Evolutionary conservation across 2,797 vertebrate genomes (phyloP).

Genomic region (Mormyrus proboscirostris): DNA sequence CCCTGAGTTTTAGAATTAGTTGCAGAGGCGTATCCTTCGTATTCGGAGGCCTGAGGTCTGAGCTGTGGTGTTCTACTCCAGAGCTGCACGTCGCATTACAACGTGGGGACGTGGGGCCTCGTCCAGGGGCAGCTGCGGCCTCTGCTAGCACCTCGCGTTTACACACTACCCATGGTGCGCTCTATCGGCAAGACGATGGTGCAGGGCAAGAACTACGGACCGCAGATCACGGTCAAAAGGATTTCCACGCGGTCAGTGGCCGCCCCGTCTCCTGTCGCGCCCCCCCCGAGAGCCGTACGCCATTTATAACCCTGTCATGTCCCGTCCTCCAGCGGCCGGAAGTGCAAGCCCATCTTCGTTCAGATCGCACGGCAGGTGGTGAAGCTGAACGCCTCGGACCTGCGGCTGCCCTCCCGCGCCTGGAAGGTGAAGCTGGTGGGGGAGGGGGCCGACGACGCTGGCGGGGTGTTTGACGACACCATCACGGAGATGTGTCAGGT

Average conservation of each 20-base stretch:
- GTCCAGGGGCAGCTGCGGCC: conserved; percentile 72
- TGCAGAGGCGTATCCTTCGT: background rate
- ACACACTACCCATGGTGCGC: conserved; percentile 75
- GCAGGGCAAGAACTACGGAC: conserved; percentile 76
- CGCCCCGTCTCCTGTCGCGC: background rate
- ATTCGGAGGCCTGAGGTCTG: background rate
- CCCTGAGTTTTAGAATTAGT: background rate
- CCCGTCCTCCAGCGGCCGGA: conserved; percentile 58
- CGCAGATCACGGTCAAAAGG: conserved; percentile 75
- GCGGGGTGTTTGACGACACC: conserved; percentile 75
- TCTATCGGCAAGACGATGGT: conserved; percentile 82
- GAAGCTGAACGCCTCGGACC: conserved; percentile 74
- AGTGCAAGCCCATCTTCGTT: conserved; percentile 77
- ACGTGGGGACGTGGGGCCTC: conserved; percentile 72
- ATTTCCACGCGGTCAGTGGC: conserved; percentile 70
- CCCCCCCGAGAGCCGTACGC: background rate
- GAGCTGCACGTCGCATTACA: conserved; percentile 73
- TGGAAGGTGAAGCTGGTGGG: conserved; percentile 78
- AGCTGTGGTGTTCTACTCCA: conserved; percentile 30
- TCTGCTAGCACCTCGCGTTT: conserved; percentile 67
- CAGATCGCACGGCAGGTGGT: conserved; percentile 76
- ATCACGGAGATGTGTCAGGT: conserved; percentile 82
- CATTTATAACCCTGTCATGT: background rate
- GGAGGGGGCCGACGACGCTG: conserved; percentile 74
- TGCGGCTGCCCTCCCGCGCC: conserved; percentile 70